Conservation (phyloP, 1,140 invertebrate species). For the Cydia strobilella region DNA sequence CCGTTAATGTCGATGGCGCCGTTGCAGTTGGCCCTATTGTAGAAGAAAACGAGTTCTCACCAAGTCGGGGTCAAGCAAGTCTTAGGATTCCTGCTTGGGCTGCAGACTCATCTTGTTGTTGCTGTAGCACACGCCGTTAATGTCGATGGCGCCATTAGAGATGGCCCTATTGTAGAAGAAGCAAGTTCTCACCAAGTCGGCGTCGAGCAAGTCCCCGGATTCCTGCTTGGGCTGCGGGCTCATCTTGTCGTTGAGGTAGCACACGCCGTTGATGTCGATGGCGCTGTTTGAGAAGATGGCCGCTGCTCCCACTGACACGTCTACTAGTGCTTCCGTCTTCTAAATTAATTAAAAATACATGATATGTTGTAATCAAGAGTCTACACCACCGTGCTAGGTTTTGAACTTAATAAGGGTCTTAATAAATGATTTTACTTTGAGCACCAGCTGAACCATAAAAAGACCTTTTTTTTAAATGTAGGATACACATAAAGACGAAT, state of each 20-base stretch:
- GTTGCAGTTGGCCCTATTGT: too few relatives aligned
- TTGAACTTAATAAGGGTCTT: neutral
- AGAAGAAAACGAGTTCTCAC: too few relatives aligned
- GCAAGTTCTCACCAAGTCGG: conserved; percentile 59
- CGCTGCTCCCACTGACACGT: conserved; percentile 82
- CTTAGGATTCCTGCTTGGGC: too few relatives aligned
- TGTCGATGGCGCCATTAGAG: too few relatives aligned
- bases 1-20: conserved; percentile 93
- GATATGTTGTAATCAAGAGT: neutral
- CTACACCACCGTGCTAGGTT: too few relatives aligned
- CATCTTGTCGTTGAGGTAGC: conserved; percentile 87
- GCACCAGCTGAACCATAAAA: too few relatives aligned
- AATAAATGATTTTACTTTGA: conserved; percentile 34
- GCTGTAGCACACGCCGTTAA: too few relatives aligned
- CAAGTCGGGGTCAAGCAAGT: too few relatives aligned
- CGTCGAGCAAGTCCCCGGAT: conserved; percentile 59
- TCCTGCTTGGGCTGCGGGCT: conserved; percentile 77
- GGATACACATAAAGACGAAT: too few relatives aligned
- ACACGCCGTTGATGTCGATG: conserved; percentile 90
- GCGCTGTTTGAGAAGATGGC: conserved; percentile 94
- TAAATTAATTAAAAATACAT: conserved; percentile 4
- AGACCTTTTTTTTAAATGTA: too few relatives aligned
- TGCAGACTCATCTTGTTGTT: too few relatives aligned
- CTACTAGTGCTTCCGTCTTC: conserved; percentile 72
- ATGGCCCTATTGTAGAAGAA: neutral